Conservation (phyloP, 2,113 vertebrate species). For the Natator depressus region DNA sequence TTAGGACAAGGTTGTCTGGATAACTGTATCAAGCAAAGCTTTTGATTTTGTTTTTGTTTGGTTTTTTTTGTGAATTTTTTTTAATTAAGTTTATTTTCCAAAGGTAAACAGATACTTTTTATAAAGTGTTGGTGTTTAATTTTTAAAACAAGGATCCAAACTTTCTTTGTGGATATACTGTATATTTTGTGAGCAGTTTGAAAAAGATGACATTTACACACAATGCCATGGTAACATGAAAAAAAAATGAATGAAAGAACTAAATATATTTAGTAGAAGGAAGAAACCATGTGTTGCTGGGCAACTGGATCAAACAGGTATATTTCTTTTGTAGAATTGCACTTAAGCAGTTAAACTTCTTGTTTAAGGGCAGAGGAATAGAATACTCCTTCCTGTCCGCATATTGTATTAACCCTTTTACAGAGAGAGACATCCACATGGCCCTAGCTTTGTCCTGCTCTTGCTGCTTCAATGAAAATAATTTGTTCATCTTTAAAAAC, state of each 20-base stretch:
- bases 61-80: too few species aligned
- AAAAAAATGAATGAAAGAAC: conserved; percentile 5
- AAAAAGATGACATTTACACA: neutral
- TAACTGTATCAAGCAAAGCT: neutral
- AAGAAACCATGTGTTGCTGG: neutral
- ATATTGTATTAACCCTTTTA: neutral
- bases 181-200: neutral
- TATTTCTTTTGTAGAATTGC: neutral
- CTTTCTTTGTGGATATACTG: neutral
- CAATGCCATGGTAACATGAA: neutral
- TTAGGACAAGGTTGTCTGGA: neutral
- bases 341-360: neutral
- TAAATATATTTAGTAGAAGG: neutral
- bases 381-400: neutral
- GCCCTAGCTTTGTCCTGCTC: neutral
- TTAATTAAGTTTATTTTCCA: neutral
- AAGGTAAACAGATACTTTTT: neutral
- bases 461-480: neutral
- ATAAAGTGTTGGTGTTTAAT: neutral
- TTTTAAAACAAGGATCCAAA: neutral
- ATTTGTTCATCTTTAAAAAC: conserved; percentile 2
- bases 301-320: neutral
- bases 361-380: neutral
- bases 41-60: neutral
- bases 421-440: neutral